Evolutionary conservation across 2,888 invertebrate species (phyloP).

Genomic region (Oeneis ivallda): DNA sequence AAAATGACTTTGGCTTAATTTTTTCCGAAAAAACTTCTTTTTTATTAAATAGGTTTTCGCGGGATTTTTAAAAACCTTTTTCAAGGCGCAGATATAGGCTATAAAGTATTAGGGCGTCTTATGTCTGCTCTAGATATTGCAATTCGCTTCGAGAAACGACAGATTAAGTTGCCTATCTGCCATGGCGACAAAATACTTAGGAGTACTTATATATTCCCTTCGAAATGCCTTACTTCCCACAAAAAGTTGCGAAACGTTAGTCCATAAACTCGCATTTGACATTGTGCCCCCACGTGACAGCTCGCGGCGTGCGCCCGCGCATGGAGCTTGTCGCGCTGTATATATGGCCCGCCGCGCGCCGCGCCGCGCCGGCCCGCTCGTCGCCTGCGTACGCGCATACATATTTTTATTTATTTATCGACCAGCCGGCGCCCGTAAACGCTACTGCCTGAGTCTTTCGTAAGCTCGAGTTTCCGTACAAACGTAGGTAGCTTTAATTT

Average conservation of each 20-base stretch:
- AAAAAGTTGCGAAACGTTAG: slow-evolving; percentile 26
- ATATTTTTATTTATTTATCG: slow-evolving; percentile 66
- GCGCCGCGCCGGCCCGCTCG: slow-evolving; percentile 50
- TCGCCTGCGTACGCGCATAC: slow-evolving; percentile 56
- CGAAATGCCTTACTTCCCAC: neutral
- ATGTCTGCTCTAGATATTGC: neutral
- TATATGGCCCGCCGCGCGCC: slow-evolving; percentile 59
- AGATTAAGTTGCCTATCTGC: neutral
- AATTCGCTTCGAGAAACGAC: neutral
- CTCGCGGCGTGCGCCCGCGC: slow-evolving; percentile 48
- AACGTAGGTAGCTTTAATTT: too few species aligned
- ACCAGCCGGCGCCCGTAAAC: slow-evolving; percentile 42
- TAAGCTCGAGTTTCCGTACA: too few species aligned
- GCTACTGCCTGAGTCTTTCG: too few species aligned
- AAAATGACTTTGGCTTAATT: too few species aligned
- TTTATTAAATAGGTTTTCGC: too few species aligned
- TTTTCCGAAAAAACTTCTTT: too few species aligned
- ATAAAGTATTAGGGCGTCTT: too few species aligned
- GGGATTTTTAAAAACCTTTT: too few species aligned
- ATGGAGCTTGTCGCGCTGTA: slow-evolving; percentile 58
- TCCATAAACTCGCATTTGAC: slow-evolving; percentile 44
- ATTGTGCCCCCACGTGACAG: slow-evolving; percentile 55
- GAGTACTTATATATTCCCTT: neutral
- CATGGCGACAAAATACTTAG: neutral
- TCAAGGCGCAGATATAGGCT: too few species aligned